Evolutionary conservation across 2,888 invertebrate species (phyloP).

Genomic region (Tinea trinotella): DNA sequence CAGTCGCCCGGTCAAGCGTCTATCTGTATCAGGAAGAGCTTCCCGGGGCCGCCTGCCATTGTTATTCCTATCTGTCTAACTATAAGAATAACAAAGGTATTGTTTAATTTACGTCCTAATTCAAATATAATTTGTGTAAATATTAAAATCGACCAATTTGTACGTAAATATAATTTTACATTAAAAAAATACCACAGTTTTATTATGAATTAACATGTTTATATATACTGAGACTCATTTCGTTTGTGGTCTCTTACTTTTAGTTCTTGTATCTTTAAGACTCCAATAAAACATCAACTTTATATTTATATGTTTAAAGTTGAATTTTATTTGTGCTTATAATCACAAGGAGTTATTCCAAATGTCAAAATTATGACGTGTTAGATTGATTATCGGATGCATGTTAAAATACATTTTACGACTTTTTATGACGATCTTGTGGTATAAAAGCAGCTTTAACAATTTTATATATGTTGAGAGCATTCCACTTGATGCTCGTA

Average conservation of each 20-base stretch:
- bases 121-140: background rate
- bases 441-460: constrained; percentile 53
- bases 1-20: no score
- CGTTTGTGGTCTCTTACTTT: constrained; percentile 33
- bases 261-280: constrained; percentile 27
- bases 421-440: constrained; percentile 64
- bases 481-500: constrained; percentile 1
- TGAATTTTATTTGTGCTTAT: constrained; percentile 30
- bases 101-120: background rate
- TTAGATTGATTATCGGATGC: constrained; percentile 74
- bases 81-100: no score
- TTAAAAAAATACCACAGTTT: constrained; percentile 46
- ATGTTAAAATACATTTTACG: constrained; percentile 73
- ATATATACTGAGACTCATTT: constrained; percentile 66
- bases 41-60: no score
- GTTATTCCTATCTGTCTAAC: no score
- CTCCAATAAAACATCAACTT: constrained; percentile 25
- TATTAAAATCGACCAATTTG: constrained; percentile 45
- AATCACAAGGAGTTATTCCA: constrained; percentile 40
- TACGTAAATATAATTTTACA: constrained; percentile 48
- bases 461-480: constrained; percentile 42
- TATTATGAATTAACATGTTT: constrained; percentile 69
- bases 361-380: constrained; percentile 73
- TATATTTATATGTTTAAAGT: constrained; percentile 24
- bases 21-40: no score